Conservation (phyloP, 1,140 invertebrate genomes). For the Calliphora vicina region DNA sequence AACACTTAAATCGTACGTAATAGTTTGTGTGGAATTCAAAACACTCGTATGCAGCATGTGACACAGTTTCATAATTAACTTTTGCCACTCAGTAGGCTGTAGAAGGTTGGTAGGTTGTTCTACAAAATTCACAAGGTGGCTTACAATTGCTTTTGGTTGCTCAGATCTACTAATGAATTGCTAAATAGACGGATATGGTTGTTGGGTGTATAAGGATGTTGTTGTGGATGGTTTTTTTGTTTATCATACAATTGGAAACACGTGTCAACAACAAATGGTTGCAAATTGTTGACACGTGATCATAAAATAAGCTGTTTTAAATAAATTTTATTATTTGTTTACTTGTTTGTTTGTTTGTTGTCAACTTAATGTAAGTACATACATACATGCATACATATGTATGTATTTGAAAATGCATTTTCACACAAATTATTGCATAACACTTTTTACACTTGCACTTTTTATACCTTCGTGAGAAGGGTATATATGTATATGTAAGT, state of each 20-base stretch:
- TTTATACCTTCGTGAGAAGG: no score
- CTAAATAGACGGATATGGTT: no score
- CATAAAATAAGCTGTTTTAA: constrained; percentile 10
- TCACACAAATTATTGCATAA: no score
- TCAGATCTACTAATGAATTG: not conserved
- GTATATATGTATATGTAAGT: no score
- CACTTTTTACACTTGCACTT: no score
- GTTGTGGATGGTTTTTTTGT: not conserved
- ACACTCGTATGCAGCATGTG: not conserved
- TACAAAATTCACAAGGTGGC: not conserved
- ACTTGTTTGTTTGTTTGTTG: no score
- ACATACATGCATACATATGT: no score
- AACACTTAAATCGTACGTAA: no score
- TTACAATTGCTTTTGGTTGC: not conserved
- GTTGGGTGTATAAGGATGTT: not conserved
- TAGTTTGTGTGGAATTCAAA: not conserved
- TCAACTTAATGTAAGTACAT: no score
- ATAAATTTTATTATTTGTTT: not conserved
- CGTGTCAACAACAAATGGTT: constrained; percentile 10
- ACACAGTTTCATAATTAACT: constrained; percentile 28
- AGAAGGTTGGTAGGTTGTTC: not conserved
- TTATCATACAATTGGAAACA: not conserved
- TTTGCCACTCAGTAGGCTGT: constrained; percentile 17
- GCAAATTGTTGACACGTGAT: constrained; percentile 30
- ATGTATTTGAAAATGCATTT: no score